Conservation (phyloP, 1,140 invertebrate species). For the Diorhabda carinulata region DNA sequence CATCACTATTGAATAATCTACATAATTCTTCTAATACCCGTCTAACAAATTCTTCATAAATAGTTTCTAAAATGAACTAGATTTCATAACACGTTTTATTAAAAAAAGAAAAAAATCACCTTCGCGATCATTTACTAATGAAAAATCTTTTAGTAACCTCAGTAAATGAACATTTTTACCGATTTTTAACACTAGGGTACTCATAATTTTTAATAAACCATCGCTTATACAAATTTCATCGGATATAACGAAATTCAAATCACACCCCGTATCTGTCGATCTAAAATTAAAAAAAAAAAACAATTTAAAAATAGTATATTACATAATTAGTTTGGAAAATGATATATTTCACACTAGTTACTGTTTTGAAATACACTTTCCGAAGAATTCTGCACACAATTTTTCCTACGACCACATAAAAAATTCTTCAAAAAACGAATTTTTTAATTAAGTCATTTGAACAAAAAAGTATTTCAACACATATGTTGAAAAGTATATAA, state of each 20-base stretch:
- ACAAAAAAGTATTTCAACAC: neutral
- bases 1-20: slow-evolving; percentile 18
- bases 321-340: too few species aligned
- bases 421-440: neutral
- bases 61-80: slow-evolving; percentile 32
- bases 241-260: too few species aligned
- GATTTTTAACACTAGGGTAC: slow-evolving; percentile 37
- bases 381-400: too few species aligned
- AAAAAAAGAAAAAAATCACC: slow-evolving; percentile 19
- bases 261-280: too few species aligned
- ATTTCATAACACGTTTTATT: neutral
- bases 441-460: neutral
- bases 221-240: slow-evolving; percentile 18
- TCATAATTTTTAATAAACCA: slow-evolving; percentile 36
- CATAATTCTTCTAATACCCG: slow-evolving; percentile 30
- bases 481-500: too few species aligned
- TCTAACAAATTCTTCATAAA: slow-evolving; percentile 36
- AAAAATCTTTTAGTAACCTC: slow-evolving; percentile 36
- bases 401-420: too few species aligned
- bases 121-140: slow-evolving; percentile 28
- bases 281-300: too few species aligned
- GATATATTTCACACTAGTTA: too few species aligned
- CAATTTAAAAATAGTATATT: too few species aligned
- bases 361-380: too few species aligned
- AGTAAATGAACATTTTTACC: slow-evolving; percentile 41